These are phyloP conservation scores for Delphinus delphis DNA, from an alignment of 2,113 vertebrate genomes.

Conservation along the genomic window DNA sequence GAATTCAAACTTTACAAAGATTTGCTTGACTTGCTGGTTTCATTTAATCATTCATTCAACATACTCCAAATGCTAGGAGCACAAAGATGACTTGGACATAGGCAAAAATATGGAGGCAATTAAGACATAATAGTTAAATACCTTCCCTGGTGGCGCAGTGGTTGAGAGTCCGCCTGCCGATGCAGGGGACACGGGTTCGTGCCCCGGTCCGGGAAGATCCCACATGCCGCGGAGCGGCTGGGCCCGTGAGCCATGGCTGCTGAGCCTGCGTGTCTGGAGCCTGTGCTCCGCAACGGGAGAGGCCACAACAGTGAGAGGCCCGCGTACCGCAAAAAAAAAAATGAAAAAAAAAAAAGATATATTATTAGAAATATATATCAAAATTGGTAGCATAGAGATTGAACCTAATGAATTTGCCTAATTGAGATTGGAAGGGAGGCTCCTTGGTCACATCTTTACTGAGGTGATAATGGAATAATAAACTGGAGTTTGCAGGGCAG, in stretches of 20 bases:
- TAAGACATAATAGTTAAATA: neutral
- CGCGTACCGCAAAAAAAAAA: too few relatives aligned
- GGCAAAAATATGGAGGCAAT: neutral
- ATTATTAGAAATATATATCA: neutral
- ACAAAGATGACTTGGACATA: neutral
- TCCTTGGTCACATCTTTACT: neutral
- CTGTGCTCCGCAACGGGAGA: too few relatives aligned
- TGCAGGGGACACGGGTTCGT: too few relatives aligned
- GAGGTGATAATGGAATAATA: neutral
- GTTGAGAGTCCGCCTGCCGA: too few relatives aligned
- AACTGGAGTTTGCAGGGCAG: neutral
- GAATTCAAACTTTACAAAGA: neutral
- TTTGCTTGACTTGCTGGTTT: neutral
- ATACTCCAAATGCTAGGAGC: neutral
- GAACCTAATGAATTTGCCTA: neutral
- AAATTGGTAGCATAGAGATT: neutral
- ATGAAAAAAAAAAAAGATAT: neutral
- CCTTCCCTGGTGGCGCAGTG: too few relatives aligned
- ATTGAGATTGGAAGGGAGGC: neutral
- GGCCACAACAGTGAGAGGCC: too few relatives aligned
- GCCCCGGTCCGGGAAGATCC: too few relatives aligned
- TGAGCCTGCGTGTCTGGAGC: too few relatives aligned
- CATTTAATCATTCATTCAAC: neutral
- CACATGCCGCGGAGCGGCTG: too few relatives aligned
- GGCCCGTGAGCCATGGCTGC: too few relatives aligned